Percentiles rank a stretch among this genome's conserved stretches.
These are phyloP conservation scores for Macheiramphus alcinus DNA, from an alignment of 2,113 vertebrate genomes.

Conservation along the genomic window DNA sequence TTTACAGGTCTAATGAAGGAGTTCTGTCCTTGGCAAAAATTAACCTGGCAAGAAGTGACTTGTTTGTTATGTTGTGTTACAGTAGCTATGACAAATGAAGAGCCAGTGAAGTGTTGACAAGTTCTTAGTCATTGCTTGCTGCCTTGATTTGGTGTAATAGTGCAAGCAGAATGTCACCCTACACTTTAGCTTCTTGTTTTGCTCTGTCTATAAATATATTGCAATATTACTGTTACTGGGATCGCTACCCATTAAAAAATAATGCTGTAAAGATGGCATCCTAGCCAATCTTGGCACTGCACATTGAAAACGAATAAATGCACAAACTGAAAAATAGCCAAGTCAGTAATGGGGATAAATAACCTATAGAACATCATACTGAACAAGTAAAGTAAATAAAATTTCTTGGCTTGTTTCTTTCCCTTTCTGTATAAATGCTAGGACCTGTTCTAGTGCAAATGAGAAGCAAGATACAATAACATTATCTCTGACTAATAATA, in stretches of 20 bases:
- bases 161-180: neutral
- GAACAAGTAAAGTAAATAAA: constrained; percentile 5
- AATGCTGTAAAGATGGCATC: constrained; percentile 39
- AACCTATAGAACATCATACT: neutral
- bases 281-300: constrained; percentile 11
- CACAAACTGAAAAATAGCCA: constrained; percentile 47
- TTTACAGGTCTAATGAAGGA: constrained; percentile 30
- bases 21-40: constrained; percentile 36
- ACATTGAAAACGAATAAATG: constrained; percentile 43
- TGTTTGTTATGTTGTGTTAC: constrained; percentile 10
- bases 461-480: neutral
- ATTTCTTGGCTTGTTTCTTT: neutral
- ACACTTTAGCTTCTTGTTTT: constrained; percentile 8
- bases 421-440: neutral
- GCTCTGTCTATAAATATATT: constrained; percentile 19
- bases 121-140: constrained; percentile 31
- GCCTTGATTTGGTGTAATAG: constrained; percentile 6
- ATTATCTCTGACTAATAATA: neutral
- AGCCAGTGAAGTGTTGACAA: constrained; percentile 12
- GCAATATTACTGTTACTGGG: neutral
- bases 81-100: constrained; percentile 45
- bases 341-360: constrained; percentile 34
- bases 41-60: constrained; percentile 27
- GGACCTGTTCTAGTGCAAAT: neutral
- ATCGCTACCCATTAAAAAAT: constrained; percentile 49